phyloP scores from a whole-genome alignment of 2,797 vertebrate genomes.

The Phalloptychus januarius region DNA sequence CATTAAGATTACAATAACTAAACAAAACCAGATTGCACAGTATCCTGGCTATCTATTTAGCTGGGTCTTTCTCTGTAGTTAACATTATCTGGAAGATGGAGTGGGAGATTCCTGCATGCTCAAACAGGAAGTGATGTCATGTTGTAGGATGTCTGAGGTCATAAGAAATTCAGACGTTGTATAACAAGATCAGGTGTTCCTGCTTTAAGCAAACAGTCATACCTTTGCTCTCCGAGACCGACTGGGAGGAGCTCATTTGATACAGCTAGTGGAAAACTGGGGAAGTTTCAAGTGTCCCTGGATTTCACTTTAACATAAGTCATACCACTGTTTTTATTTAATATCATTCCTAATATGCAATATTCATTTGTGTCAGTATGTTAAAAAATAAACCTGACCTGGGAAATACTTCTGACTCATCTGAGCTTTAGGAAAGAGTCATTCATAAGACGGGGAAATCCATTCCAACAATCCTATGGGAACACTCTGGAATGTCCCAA shows the following conservation, averaged over 20 bases:
- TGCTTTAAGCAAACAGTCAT: background rate
- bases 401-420: slow-evolving; percentile 25
- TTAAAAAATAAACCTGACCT: slow-evolving; percentile 3
- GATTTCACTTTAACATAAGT: background rate
- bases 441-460: slow-evolving; percentile 14
- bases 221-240: slow-evolving; percentile 3
- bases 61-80: background rate
- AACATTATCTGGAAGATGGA: slow-evolving; percentile 12
- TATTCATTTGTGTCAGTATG: background rate
- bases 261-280: background rate
- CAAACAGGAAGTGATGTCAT: slow-evolving; percentile 40
- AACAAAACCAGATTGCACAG: slow-evolving; percentile 2
- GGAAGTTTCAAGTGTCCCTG: background rate
- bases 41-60: slow-evolving; percentile 24
- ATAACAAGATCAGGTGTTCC: slow-evolving; percentile 28
- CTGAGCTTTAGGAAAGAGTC: background rate
- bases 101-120: slow-evolving; percentile 32
- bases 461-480: slow-evolving; percentile 9
- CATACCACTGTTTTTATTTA: background rate
- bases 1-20: slow-evolving; percentile 33
- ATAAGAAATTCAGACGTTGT: slow-evolving; percentile 34
- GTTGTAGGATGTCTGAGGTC: slow-evolving; percentile 40
- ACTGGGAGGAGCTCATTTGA: slow-evolving; percentile 4
- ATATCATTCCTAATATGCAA: background rate
- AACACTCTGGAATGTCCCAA: slow-evolving; percentile 5